Percentiles rank a stretch among this genome's conserved stretches.
phyloP scores from a whole-genome alignment of 1,140 invertebrate species.

The Eriocheir sinensis region DNA sequence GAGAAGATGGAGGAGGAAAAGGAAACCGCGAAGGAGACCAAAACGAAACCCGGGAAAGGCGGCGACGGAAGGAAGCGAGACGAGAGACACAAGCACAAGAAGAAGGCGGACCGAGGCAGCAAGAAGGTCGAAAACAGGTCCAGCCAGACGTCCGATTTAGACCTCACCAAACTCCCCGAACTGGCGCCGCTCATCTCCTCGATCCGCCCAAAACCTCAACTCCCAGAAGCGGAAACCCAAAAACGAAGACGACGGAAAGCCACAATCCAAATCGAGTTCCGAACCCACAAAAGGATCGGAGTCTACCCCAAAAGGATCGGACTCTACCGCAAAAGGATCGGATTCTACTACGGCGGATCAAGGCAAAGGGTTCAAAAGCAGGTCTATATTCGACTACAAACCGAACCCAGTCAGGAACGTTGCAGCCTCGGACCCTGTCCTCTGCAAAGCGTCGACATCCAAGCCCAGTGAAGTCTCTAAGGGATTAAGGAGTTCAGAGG shows the following conservation, averaged over 20 bases:
- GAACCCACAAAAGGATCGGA: neutral
- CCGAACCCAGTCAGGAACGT: neutral
- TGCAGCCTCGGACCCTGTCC: neutral
- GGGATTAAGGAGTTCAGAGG: neutral
- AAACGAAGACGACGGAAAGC: no score
- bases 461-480: neutral
- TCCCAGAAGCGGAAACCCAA: no score
- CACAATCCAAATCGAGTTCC: no score
- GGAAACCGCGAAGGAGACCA: no score
- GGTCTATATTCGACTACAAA: neutral
- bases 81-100: neutral
- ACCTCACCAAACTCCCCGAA: neutral
- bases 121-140: conserved; percentile 26
- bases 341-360: neutral
- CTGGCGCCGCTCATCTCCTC: neutral
- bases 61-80: neutral
- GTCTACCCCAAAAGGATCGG: neutral
- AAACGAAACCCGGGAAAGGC: no score
- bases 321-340: neutral
- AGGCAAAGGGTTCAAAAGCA: neutral
- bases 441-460: neutral
- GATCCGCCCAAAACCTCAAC: neutral
- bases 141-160: conserved; percentile 30
- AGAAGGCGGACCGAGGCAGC: neutral
- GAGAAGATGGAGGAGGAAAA: no score